Percentiles rank a stretch among this genome's conserved stretches.
Evolutionary conservation across 2,888 invertebrate genomes (phyloP).

Genomic region (Drosophila ezoana): DNA sequence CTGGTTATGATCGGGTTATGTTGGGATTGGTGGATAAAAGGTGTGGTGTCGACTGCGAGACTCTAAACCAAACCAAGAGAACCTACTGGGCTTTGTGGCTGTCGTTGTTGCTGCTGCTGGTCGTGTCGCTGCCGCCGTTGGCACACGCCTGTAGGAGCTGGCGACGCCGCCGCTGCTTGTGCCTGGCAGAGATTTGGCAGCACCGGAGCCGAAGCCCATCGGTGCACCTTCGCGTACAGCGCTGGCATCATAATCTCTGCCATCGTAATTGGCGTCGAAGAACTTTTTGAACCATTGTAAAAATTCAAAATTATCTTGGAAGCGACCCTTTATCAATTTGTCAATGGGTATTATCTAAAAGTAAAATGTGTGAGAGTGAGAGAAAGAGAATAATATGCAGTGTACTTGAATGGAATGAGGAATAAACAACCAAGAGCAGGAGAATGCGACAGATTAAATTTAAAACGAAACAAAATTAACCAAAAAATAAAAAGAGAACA

Average conservation of each 20-base stretch:
- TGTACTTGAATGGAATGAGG: slow-evolving; percentile 38
- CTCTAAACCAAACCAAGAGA: slow-evolving; percentile 68
- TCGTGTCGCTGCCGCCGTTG: slow-evolving; percentile 70
- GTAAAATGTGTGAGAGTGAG: slow-evolving; percentile 65
- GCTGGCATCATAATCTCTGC: slow-evolving; percentile 96
- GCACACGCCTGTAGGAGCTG: slow-evolving; percentile 76
- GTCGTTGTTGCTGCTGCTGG: slow-evolving; percentile 69
- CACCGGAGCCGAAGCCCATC: slow-evolving; percentile 90
- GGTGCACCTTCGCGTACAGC: slow-evolving; percentile 93
- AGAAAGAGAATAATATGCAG: slow-evolving; percentile 65
- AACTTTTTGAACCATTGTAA: slow-evolving; percentile 99
- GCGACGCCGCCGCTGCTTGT: slow-evolving; percentile 73
- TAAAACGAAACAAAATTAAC: slow-evolving; percentile 5
- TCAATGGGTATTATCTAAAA: slow-evolving; percentile 85
- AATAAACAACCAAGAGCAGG: slow-evolving; percentile 31
- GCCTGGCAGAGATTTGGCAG: slow-evolving; percentile 82
- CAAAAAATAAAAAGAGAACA: slow-evolving; percentile 1
- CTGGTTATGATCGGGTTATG: not conserved
- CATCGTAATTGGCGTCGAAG: slow-evolving; percentile 99
- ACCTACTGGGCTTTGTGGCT: slow-evolving; percentile 84
- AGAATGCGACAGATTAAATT: slow-evolving; percentile 7
- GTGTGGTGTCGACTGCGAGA: slow-evolving; percentile 17
- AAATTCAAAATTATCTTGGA: slow-evolving; percentile 99
- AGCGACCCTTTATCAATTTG: slow-evolving; percentile 96
- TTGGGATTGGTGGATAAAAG: not conserved